phyloP scores from a whole-genome alignment of 2,888 invertebrate genomes.

The Drosophila limbata region DNA sequence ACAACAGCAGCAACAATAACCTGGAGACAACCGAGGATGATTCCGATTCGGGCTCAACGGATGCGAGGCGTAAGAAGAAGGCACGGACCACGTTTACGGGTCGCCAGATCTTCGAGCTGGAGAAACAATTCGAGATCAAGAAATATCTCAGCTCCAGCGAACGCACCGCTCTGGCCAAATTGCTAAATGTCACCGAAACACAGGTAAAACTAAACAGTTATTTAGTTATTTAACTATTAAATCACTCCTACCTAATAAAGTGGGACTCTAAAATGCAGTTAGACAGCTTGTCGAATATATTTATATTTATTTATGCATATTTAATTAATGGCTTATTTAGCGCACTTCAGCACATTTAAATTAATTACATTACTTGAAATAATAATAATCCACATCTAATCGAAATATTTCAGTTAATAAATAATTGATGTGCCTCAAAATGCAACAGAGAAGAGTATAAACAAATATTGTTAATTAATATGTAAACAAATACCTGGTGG shows the following conservation, averaged over 20 bases:
- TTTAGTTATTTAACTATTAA: no score
- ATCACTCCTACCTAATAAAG: no score
- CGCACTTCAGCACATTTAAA: background rate
- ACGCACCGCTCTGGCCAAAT: conserved; percentile 96
- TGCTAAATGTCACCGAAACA: conserved; percentile 97
- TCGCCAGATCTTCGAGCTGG: conserved; percentile 97
- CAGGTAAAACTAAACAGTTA: conserved; percentile 90
- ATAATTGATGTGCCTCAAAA: conserved; percentile 12
- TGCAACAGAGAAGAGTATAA: background rate
- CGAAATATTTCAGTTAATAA: conserved; percentile 20
- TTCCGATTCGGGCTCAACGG: conserved; percentile 86
- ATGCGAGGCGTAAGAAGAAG: conserved; percentile 90
- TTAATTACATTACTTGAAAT: conserved; percentile 23
- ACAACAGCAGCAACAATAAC: conserved; percentile 38
- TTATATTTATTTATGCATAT: background rate
- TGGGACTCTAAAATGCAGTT: background rate
- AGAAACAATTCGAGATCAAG: conserved; percentile 97
- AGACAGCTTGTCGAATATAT: background rate
- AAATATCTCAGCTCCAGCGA: conserved; percentile 98
- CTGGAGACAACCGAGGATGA: conserved; percentile 86
- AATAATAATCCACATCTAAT: conserved; percentile 14
- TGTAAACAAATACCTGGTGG: conserved; percentile 13
- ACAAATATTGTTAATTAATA: conserved; percentile 17
- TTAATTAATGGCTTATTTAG: conserved; percentile 24
- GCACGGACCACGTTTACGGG: conserved; percentile 98